A percentile compares a stretch with the other conserved stretches of the same genome.
These are phyloP conservation scores for Urocitellus parryii DNA, from an alignment of 2,113 vertebrate species.

Conservation along the genomic window DNA sequence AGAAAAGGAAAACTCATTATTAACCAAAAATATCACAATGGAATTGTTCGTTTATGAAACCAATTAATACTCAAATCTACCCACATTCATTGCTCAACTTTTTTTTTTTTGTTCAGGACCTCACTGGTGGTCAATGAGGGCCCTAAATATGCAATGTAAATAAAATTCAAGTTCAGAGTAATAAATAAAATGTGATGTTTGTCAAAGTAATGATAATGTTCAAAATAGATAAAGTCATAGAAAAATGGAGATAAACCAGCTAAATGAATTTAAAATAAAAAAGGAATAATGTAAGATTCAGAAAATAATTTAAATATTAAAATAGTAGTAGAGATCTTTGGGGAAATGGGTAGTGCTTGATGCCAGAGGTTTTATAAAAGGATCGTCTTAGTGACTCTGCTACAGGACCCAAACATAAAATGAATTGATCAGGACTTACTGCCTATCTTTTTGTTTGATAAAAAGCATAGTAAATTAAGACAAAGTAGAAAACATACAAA, in stretches of 20 bases:
- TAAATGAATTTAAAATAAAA: neutral
- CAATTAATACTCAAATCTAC: neutral
- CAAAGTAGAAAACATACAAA: neutral
- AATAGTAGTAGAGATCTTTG: neutral
- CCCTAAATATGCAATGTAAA: neutral
- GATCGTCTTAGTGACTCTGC: neutral
- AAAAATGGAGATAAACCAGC: neutral
- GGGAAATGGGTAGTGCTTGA: neutral
- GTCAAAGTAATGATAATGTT: neutral
- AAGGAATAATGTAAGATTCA: neutral
- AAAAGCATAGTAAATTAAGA: neutral
- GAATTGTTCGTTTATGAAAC: neutral
- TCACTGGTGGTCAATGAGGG: neutral
- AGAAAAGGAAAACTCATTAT: neutral
- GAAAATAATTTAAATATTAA: neutral
- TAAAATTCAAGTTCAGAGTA: neutral
- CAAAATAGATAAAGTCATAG: neutral
- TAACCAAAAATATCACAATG: neutral
- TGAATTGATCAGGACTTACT: neutral
- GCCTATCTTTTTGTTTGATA: neutral
- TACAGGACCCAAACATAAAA: neutral
- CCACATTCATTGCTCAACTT: neutral
- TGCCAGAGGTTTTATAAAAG: neutral
- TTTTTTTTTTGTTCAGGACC: neutral
- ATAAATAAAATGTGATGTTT: neutral